phyloP scores from a whole-genome alignment of 1,140 invertebrate genomes.

The Cotesia vestalis region DNA sequence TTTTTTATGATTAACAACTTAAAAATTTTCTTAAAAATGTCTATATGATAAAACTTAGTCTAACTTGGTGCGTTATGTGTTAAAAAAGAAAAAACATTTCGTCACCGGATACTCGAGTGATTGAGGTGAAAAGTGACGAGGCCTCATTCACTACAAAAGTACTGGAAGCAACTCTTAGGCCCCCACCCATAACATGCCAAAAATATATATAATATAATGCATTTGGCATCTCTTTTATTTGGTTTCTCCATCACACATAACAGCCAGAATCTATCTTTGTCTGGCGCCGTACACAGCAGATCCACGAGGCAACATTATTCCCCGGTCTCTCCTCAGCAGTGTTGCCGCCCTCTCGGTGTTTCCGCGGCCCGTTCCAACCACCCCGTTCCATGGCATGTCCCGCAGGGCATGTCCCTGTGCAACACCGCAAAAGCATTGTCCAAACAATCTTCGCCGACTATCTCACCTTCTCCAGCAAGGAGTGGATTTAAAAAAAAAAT shows the following conservation, averaged over 20 bases:
- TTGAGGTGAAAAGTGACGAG: slow-evolving; percentile 15
- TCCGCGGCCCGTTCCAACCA: slow-evolving; percentile 65
- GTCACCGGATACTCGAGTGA: slow-evolving; percentile 1
- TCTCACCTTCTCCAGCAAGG: neutral
- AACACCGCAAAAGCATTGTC: slow-evolving; percentile 49
- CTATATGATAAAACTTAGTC: too few relatives aligned
- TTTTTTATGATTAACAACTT: too few relatives aligned
- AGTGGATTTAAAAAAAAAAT: slow-evolving; percentile 45
- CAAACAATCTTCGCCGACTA: slow-evolving; percentile 25
- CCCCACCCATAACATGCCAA: neutral
- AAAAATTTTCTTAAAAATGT: too few relatives aligned
- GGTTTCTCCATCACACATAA: neutral
- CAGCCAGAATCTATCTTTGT: slow-evolving; percentile 8
- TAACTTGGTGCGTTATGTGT: too few relatives aligned
- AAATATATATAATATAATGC: neutral
- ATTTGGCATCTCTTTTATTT: neutral
- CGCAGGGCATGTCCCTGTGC: slow-evolving; percentile 65
- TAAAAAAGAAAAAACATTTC: neutral
- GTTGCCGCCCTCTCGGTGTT: slow-evolving; percentile 51
- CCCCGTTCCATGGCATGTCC: slow-evolving; percentile 63
- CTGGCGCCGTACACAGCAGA: slow-evolving; percentile 22
- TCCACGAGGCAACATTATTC: slow-evolving; percentile 42
- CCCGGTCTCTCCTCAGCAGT: slow-evolving; percentile 22
- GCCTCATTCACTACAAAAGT: neutral
- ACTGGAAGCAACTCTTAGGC: neutral